Evolutionary conservation across 2,888 invertebrate genomes (phyloP).

Genomic region (Eueremaeus valkanovi): DNA sequence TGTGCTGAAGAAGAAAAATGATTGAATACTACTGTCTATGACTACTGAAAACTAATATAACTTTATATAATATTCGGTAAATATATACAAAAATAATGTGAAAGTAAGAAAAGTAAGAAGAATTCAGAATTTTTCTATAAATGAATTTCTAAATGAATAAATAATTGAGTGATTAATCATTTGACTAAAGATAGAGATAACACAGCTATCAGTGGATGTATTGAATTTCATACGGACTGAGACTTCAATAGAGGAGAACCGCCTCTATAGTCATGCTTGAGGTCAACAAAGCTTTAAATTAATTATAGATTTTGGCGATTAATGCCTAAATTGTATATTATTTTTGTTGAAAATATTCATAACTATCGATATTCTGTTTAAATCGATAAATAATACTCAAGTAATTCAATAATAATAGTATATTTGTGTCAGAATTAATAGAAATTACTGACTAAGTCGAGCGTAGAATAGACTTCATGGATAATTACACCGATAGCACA

Average conservation of each 20-base stretch:
- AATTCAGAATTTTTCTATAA: not conserved
- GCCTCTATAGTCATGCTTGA: not conserved
- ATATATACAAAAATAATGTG: not conserved
- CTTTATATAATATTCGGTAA: not conserved
- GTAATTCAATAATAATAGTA: not conserved
- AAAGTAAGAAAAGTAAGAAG: not conserved
- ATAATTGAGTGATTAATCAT: slow-evolving; percentile 12
- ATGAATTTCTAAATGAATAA: not conserved
- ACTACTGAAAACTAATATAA: too few relatives aligned
- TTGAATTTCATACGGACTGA: not conserved
- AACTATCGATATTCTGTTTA: not conserved
- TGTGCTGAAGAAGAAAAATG: not conserved
- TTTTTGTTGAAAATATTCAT: not conserved
- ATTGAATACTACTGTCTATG: not conserved
- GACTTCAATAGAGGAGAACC: not conserved
- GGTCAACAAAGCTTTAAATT: not conserved
- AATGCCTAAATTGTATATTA: not conserved
- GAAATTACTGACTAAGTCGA: not conserved
- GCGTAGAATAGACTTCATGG: not conserved
- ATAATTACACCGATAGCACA: not conserved
- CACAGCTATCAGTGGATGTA: not conserved
- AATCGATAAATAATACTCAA: not conserved
- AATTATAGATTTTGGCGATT: not conserved
- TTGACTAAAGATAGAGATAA: not conserved
- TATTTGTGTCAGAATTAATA: not conserved